These are phyloP conservation scores for Mesoligia furuncula DNA, from an alignment of 2,888 invertebrate species.

Conservation along the genomic window DNA sequence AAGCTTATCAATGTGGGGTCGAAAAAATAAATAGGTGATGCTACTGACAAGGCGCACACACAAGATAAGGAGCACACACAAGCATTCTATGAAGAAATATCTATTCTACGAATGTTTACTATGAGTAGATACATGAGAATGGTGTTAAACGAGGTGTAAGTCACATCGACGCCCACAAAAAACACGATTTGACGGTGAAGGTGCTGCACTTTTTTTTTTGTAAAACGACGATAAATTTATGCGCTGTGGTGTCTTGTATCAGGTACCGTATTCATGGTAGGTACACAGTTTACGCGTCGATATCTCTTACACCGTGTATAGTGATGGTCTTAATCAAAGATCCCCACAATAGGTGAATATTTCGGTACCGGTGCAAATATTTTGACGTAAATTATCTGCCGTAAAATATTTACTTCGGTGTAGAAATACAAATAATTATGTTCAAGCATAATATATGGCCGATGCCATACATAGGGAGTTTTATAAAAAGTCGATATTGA, in stretches of 20 bases:
- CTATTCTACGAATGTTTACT: conserved; percentile 8
- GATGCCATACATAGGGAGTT: background rate
- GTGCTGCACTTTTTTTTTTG: no score
- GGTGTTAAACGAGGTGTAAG: background rate
- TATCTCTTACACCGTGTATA: background rate
- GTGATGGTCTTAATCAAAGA: background rate
- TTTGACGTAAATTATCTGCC: background rate
- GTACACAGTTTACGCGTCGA: no score
- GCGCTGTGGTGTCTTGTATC: background rate
- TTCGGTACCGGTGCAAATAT: background rate
- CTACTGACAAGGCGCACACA: conserved; percentile 2
- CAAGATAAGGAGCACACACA: conserved; percentile 55
- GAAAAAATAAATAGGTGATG: conserved; percentile 62
- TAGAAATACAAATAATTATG: background rate
- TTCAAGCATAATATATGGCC: background rate
- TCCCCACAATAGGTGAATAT: background rate
- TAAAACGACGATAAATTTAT: no score
- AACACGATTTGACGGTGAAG: background rate
- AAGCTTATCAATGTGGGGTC: conserved; percentile 76
- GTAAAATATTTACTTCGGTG: background rate
- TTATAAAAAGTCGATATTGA: background rate
- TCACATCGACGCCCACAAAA: background rate
- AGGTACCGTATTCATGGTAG: background rate
- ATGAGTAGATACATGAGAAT: background rate
- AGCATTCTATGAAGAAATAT: conserved; percentile 38